Percentiles rank a stretch among this genome's conserved stretches.
Evolutionary conservation across 35 echinoderm and acorn worm genomes (phyloP).

Genomic region (Diadema setosum): DNA sequence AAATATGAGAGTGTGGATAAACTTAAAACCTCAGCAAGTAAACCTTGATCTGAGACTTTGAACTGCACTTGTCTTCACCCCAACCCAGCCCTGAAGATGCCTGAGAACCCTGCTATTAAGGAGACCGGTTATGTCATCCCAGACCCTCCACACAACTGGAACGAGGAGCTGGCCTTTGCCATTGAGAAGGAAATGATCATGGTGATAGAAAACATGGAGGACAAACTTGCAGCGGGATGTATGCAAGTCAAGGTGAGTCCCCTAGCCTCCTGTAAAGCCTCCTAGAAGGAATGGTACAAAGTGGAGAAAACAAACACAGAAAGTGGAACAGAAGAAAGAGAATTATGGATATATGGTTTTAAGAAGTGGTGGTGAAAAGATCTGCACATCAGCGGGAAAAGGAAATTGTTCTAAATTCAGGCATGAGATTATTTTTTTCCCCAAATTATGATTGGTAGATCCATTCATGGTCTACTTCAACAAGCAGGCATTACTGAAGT

Average conservation of each 20-base stretch:
- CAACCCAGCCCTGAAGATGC: slow-evolving; percentile 22
- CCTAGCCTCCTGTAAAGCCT: neutral
- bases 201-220: slow-evolving; percentile 82
- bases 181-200: slow-evolving; percentile 60
- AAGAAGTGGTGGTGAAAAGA: neutral
- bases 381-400: neutral
- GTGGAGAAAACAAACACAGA: neutral
- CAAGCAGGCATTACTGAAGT: too few relatives aligned
- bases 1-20: too few relatives aligned
- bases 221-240: slow-evolving; percentile 75
- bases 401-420: too few relatives aligned
- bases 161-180: slow-evolving; percentile 53
- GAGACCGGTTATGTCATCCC: slow-evolving; percentile 31
- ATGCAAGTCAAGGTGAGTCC: slow-evolving; percentile 96
- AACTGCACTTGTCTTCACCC: too few relatives aligned
- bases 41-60: too few relatives aligned
- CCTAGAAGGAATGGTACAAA: neutral
- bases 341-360: neutral
- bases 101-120: slow-evolving; percentile 29
- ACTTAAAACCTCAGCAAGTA: too few relatives aligned
- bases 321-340: neutral
- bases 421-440: too few relatives aligned
- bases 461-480: too few relatives aligned
- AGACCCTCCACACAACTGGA: neutral
- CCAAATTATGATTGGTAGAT: too few relatives aligned